Percentiles rank a stretch among this genome's conserved stretches.
Evolutionary conservation across 2,888 invertebrate genomes (phyloP).

Genomic region (Steromphala cineraria): DNA sequence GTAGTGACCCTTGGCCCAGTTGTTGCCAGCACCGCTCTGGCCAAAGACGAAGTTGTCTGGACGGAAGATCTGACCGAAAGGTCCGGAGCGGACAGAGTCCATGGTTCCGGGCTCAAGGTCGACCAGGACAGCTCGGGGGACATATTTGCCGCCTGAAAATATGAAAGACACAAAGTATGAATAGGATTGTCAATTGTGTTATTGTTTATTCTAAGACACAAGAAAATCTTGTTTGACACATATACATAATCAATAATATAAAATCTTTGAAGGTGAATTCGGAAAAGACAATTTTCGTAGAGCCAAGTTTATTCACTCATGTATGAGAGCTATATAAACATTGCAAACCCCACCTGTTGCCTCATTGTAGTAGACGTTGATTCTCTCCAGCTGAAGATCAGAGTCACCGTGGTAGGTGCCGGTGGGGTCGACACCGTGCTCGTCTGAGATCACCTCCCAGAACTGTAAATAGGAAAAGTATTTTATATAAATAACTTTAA

Average conservation of each 20-base stretch:
- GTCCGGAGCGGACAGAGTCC: constrained; percentile 95
- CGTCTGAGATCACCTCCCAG: constrained; percentile 2
- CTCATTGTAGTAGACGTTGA: not conserved
- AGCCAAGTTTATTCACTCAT: no score
- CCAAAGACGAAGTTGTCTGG: constrained; percentile 95
- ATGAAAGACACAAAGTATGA: not conserved
- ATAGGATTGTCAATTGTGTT: not conserved
- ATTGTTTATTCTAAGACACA: no score
- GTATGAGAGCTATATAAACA: no score
- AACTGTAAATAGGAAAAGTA: not conserved
- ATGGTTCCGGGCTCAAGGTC: constrained; percentile 97
- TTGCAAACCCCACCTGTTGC: not conserved
- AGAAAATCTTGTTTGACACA: no score
- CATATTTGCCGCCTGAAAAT: constrained; percentile 85
- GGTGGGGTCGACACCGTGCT: constrained; percentile 6
- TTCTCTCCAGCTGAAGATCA: not conserved
- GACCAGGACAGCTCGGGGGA: constrained; percentile 93
- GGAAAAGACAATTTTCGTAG: no score
- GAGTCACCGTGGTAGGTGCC: constrained; percentile 2
- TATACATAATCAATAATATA: no score
- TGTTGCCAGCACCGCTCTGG: constrained; percentile 85
- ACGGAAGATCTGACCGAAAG: constrained; percentile 93
- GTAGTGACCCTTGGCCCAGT: constrained; percentile 93
- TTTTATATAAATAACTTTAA: no score
- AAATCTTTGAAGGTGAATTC: no score